These are phyloP conservation scores for Morpho deidamia DNA, from an alignment of 2,888 invertebrate genomes.

Conservation along the genomic window DNA sequence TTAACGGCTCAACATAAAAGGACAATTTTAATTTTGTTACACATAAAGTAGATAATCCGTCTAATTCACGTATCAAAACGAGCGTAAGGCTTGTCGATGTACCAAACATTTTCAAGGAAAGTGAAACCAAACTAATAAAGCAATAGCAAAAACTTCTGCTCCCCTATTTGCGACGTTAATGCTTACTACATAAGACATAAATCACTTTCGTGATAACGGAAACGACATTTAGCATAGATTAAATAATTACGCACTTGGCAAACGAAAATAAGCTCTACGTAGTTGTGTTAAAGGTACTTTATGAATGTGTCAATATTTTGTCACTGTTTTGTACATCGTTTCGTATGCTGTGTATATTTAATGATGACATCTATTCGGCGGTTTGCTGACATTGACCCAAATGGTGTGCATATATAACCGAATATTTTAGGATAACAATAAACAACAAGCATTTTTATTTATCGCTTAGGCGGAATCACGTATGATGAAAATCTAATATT, in stretches of 20 bases:
- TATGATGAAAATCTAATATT: no score
- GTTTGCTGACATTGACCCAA: conserved; percentile 25
- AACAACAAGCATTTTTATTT: no score
- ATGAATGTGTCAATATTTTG: neutral
- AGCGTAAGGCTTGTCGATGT: neutral
- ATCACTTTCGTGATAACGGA: neutral
- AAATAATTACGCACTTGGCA: neutral
- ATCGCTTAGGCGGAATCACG: no score
- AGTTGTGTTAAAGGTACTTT: neutral
- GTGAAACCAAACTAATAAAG: neutral
- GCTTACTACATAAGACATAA: neutral
- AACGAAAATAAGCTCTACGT: neutral
- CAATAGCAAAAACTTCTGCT: neutral
- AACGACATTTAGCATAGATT: neutral
- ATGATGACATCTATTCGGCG: conserved; percentile 15
- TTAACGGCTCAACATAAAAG: no score
- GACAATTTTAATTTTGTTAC: no score
- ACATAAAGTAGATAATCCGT: no score
- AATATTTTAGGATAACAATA: neutral
- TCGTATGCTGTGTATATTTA: conserved; percentile 10
- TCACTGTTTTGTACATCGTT: conserved; percentile 5
- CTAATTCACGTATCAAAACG: neutral
- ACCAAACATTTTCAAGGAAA: conserved; percentile 1
- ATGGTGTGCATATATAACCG: conserved; percentile 5
- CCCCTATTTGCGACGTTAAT: neutral